A percentile compares a stretch with the other conserved stretches of the same genome.
Evolutionary conservation across 92 coral and sea anemone species (phyloP).

Genomic region (Metridium senile): DNA sequence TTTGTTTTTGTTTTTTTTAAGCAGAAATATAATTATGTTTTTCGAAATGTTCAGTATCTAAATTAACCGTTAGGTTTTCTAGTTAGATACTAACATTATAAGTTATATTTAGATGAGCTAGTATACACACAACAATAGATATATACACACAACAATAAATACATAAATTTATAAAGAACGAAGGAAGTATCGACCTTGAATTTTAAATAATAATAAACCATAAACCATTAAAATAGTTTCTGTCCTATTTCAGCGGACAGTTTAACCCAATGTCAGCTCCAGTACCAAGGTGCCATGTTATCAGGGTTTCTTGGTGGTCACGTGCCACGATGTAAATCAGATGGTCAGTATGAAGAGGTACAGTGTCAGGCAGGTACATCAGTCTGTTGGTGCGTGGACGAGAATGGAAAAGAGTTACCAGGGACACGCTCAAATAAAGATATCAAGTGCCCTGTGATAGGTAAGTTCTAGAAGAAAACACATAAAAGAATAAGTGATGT

Average conservation of each 20-base stretch:
- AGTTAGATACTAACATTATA: too few relatives aligned
- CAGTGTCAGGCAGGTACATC: conserved; percentile 80
- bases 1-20: too few relatives aligned
- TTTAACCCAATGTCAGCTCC: conserved; percentile 65
- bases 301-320: conserved; percentile 36
- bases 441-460: conserved; percentile 69
- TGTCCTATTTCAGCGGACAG: conserved; percentile 68
- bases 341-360: conserved; percentile 83
- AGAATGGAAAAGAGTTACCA: conserved; percentile 60
- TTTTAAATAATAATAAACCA: too few relatives aligned
- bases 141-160: too few relatives aligned
- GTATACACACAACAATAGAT: too few relatives aligned
- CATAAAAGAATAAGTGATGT: background rate
- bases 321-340: conserved; percentile 68
- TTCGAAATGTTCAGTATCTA: too few relatives aligned
- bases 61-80: too few relatives aligned
- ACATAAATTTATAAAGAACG: too few relatives aligned
- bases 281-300: conserved; percentile 55
- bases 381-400: conserved; percentile 93
- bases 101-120: too few relatives aligned
- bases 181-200: too few relatives aligned
- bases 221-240: too few relatives aligned
- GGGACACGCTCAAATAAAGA: conserved; percentile 53
- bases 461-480: conserved; percentile 11
- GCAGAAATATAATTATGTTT: too few relatives aligned